A percentile compares a stretch with the other conserved stretches of the same genome.
phyloP scores from a whole-genome alignment of 2,113 vertebrate genomes.

The Lutjanus erythropterus region DNA sequence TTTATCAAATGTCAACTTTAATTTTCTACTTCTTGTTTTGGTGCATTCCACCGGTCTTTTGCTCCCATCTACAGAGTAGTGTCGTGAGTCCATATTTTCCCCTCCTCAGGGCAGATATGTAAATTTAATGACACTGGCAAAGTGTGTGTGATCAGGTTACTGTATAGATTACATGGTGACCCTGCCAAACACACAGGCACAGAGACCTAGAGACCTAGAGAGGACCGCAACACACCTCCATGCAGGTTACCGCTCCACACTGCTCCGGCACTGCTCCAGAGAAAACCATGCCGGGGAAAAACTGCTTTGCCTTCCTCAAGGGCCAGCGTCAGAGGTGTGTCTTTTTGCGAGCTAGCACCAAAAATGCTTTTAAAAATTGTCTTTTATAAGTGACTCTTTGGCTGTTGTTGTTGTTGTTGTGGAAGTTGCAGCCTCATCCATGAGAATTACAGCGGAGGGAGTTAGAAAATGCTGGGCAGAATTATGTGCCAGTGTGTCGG shows the following conservation, averaged over 20 bases:
- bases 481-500: conserved; percentile 60
- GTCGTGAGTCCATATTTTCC: conserved; percentile 64
- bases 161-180: conserved; percentile 86
- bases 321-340: conserved; percentile 79
- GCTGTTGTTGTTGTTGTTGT: conserved; percentile 21
- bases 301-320: conserved; percentile 83
- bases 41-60: conserved; percentile 5
- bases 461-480: conserved; percentile 43
- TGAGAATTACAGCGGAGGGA: conserved; percentile 50
- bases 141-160: conserved; percentile 85
- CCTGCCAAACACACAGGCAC: conserved; percentile 71
- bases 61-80: conserved; percentile 29
- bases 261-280: conserved; percentile 52
- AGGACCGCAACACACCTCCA: conserved; percentile 63
- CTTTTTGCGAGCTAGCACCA: conserved; percentile 10
- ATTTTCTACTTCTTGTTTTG: conserved; percentile 3
- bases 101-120: conserved; percentile 77
- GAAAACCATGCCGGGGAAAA: conserved; percentile 80
- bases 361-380: not conserved
- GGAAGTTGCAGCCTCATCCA: conserved; percentile 43
- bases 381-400: not conserved
- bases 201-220: conserved; percentile 70
- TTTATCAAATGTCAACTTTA: not conserved
- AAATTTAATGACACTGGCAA: conserved; percentile 89
- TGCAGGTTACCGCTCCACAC: conserved; percentile 68